Conservation (phyloP, 2,888 invertebrate genomes). For the Apodemia zela region DNA sequence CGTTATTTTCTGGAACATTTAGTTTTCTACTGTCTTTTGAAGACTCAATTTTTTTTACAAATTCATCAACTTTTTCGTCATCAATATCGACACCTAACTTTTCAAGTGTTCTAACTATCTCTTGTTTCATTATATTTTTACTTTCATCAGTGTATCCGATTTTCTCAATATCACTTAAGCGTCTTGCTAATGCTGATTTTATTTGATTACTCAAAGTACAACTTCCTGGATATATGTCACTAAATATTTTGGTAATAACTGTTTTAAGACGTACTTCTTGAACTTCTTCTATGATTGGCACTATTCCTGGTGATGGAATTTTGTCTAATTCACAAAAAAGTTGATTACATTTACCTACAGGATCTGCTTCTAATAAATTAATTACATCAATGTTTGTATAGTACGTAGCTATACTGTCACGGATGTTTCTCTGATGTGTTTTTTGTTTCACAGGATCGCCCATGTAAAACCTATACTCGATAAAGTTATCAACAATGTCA, state of each 20-base stretch:
- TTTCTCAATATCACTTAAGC: conserved; percentile 46
- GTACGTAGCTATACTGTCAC: conserved; percentile 41
- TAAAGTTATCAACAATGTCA: conserved; percentile 50
- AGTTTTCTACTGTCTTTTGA: conserved; percentile 39
- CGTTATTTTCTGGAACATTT: background rate
- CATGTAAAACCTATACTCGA: conserved; percentile 44
- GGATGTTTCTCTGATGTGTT: conserved; percentile 42
- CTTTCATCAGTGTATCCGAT: conserved; percentile 39
- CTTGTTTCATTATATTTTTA: conserved; percentile 45
- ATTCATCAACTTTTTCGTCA: conserved; percentile 37
- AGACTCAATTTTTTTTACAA: conserved; percentile 42
- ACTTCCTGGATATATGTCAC: conserved; percentile 34
- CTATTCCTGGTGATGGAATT: conserved; percentile 34
- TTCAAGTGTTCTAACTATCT: conserved; percentile 41
- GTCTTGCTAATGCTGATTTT: conserved; percentile 43
- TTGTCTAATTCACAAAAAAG: conserved; percentile 47
- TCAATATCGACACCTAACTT: conserved; percentile 40
- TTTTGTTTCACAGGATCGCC: conserved; percentile 41
- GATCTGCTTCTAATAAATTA: conserved; percentile 31
- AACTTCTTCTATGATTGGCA: conserved; percentile 34
- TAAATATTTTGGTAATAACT: conserved; percentile 41
- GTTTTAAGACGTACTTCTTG: conserved; percentile 40
- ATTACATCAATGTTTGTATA: conserved; percentile 30
- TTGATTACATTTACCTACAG: conserved; percentile 44
- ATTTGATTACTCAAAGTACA: conserved; percentile 33